A percentile compares a stretch with the other conserved stretches of the same genome.
Conservation (phyloP, 2,113 vertebrate species). For the Diphyllodes magnificus region DNA sequence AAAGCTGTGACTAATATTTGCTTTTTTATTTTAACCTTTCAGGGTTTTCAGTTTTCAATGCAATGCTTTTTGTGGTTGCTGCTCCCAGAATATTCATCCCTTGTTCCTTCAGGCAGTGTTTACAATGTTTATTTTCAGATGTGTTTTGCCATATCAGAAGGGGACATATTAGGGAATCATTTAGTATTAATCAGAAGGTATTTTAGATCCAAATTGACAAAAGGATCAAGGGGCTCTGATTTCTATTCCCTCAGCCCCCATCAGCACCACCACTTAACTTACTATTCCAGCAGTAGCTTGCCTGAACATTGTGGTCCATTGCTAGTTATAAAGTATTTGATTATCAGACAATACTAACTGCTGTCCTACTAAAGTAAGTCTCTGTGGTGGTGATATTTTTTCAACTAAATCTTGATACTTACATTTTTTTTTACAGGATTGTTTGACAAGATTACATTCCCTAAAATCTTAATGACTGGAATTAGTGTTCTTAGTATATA, state of each 20-base stretch:
- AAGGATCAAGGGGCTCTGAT: neutral
- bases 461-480: neutral
- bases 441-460: neutral
- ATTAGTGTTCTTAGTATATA: neutral
- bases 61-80: neutral
- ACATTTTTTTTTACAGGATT: neutral
- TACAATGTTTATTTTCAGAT: neutral
- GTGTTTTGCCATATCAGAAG: neutral
- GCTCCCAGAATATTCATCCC: neutral
- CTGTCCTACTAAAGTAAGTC: neutral
- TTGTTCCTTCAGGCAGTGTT: neutral
- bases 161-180: neutral
- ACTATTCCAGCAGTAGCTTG: neutral
- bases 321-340: neutral
- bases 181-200: neutral
- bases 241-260: accelerated
- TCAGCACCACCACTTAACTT: neutral
- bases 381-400: neutral
- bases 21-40: neutral
- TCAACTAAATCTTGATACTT: neutral
- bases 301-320: neutral
- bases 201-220: neutral
- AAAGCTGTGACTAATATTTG: neutral
- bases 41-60: neutral
- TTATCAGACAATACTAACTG: neutral